These are phyloP conservation scores for Drosophila chauvacae DNA, from an alignment of 1,140 invertebrate species.

Conservation along the genomic window DNA sequence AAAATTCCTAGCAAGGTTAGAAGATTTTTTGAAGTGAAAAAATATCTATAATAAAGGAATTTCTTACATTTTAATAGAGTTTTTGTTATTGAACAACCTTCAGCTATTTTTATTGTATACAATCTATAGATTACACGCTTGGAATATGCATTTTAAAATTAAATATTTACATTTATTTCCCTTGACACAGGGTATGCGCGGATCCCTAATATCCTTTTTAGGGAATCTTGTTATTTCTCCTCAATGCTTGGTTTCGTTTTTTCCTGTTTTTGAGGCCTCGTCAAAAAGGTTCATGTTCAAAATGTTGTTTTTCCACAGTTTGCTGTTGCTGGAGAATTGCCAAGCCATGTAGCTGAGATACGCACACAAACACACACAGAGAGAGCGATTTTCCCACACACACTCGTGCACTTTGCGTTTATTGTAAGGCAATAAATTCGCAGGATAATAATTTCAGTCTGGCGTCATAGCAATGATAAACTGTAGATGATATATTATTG, in stretches of 20 bases:
- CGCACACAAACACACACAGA: slow-evolving; percentile 15
- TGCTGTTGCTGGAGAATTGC: slow-evolving; percentile 34
- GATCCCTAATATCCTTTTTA: background rate
- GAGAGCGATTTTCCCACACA: slow-evolving; percentile 16
- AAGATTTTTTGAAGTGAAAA: background rate
- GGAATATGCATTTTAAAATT: background rate
- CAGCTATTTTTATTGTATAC: too few relatives aligned
- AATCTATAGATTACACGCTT: background rate
- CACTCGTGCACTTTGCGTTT: slow-evolving; percentile 66
- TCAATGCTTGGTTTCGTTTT: slow-evolving; percentile 11
- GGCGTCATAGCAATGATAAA: slow-evolving; percentile 84
- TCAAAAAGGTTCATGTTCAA: slow-evolving; percentile 58
- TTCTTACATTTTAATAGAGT: background rate
- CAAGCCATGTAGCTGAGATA: slow-evolving; percentile 12
- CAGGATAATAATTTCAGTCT: slow-evolving; percentile 84
- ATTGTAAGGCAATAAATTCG: slow-evolving; percentile 83
- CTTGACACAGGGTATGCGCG: background rate
- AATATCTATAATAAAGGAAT: background rate
- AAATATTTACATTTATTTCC: background rate
- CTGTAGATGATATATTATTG: slow-evolving; percentile 84
- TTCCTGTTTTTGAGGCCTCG: slow-evolving; percentile 54
- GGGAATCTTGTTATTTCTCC: background rate
- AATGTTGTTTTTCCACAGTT: slow-evolving; percentile 51
- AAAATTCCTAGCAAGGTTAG: background rate
- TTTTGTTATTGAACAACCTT: background rate